Base-by-base conservation (phyloP, 2,797 vertebrate genomes). In the Cichlasoma orientale region DNA sequence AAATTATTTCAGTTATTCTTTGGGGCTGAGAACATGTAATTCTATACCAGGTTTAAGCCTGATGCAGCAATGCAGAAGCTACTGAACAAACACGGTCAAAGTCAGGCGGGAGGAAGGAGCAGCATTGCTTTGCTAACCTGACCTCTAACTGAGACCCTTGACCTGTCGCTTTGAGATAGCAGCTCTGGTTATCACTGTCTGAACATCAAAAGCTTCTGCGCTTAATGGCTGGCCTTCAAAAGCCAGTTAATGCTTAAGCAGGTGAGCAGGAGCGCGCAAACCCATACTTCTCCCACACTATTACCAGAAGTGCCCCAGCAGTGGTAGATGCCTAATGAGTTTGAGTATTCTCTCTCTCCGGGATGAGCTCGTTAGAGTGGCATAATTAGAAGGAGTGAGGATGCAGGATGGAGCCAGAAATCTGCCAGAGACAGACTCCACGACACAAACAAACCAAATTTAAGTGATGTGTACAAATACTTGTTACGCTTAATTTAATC, bases 191-290 rank as follows among this genome's bases (percentile, higher is more conserved):
- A 56, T 78, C 66, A 61, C 59, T 19, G 9, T 58, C 2, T 63
- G 16, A 78, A 92, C 82, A 87, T 94, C 88, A 94, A 94, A 94
- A 86, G 84, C 80, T 82, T 87, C 54, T 38, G 77, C 56, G 84
- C 75, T 84, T 59, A 71, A 72, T 27, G 54, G 61, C 59, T 86
- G 56, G 63, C 84, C 86, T 93, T 92, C 86, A 88, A 89, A 27
- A 89, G 81, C 79, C 75, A 69, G 86, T 90, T 94, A 93, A 93
- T 93, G 76, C 80, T 90, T 90, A 83, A 94, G 85, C 92, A 94
- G 90, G 92, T 94, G 81, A 93, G 88, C 38, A 27, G 89, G 44
- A 88, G 86, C 70, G 69, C 69, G 76, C 83, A 58, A 54, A 74
- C 63, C 84, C 78, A 74, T 89, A 82, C 90, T 84, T 92, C 84